Evolutionary conservation across 2,888 invertebrate species (phyloP), one percentile per base, ranked within the genome.

Genomic region (Standfussiana lucernea): DNA sequence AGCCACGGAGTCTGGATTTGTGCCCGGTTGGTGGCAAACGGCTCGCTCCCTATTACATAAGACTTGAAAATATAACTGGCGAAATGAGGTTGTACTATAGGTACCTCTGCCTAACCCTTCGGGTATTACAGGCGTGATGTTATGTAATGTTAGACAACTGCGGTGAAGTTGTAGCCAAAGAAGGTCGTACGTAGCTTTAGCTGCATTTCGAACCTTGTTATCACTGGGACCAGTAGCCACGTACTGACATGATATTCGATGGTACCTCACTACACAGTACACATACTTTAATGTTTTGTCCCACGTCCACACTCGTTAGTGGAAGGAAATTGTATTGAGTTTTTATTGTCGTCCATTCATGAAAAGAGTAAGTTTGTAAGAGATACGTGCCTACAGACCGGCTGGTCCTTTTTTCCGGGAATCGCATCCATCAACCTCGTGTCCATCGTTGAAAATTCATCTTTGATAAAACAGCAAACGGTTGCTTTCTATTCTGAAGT

Each of bases 271-370:
- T 28, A 37, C 45, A 61, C 47, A 64, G 62, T 72, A 45, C 40
- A 83, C 61, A 56, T 65, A 64, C 64, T 59, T 68, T 0, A 59
- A 37, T 73, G 79, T 81, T 81, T 83, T 68, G 64, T 66, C 68
- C 72, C 53, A 13, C 28, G 56, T 28, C 77, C 47, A 50, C 56
- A 68, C 83, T 81, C 81, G 79, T 81, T 81, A 81, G 72, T 50
- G 42, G 18, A 40, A 53, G 82, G 80, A 77, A 82, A 59, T 71
- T 28, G 65, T 66, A 47, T 56, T 10, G 21, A 62, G n/a, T 83
- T 82, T 83, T 83, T 83, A 65, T 50, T 45, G 61, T 45, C 56
- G 40, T 62, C 40, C 84, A 84, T 84, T 83, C 84, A 84, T 72
- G 67, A 84, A 79, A 79, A 72, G 66, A 68, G 53, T 32, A 53